Evolutionary conservation across 2,888 invertebrate genomes (phyloP).

Genomic region (Fabriciana adippe): DNA sequence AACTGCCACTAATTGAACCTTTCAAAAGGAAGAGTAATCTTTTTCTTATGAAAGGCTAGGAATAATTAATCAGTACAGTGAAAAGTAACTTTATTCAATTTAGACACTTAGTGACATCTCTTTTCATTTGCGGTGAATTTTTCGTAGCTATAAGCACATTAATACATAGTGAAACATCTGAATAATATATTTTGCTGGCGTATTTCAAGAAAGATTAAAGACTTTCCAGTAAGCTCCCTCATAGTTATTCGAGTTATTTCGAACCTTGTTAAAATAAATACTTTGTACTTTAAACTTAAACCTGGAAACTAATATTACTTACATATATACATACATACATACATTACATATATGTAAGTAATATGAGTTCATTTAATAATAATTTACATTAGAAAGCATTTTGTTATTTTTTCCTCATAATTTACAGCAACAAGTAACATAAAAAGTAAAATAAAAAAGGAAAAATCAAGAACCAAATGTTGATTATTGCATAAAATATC

Average conservation of each 20-base stretch:
- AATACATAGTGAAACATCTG: neutral
- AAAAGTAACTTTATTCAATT: constrained; percentile 20
- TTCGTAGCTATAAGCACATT: neutral
- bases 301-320: too few species aligned
- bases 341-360: too few species aligned
- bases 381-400: constrained; percentile 64
- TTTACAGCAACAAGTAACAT: constrained; percentile 69
- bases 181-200: neutral
- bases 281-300: too few species aligned
- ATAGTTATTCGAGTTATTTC: too few species aligned
- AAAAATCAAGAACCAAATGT: constrained; percentile 26
- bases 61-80: constrained; percentile 20
- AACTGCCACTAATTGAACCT: constrained; percentile 22
- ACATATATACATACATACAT: too few species aligned
- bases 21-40: constrained; percentile 19
- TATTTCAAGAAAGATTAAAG: neutral
- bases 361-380: too few species aligned
- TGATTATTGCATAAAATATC: constrained; percentile 35
- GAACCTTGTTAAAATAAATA: too few species aligned
- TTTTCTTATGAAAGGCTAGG: constrained; percentile 15
- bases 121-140: constrained; percentile 1
- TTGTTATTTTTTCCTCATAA: constrained; percentile 75
- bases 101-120: constrained; percentile 32
- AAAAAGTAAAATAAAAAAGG: constrained; percentile 27
- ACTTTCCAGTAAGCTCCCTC: too few species aligned